Conservation (phyloP, 2,797 vertebrate genomes). For the Ispidina lecontei region DNA sequence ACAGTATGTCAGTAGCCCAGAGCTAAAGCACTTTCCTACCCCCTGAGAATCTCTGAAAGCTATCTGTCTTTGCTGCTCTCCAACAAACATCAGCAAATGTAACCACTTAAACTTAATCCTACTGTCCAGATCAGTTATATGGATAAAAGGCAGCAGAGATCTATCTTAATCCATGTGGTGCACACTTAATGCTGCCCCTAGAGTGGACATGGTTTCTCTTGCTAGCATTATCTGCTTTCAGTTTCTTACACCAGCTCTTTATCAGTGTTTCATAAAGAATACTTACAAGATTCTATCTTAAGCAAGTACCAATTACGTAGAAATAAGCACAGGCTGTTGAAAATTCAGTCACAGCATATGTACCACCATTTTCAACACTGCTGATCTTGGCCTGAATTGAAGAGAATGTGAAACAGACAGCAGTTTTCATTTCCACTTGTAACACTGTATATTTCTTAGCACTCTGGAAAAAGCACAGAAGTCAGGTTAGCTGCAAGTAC, state of each 20-base stretch:
- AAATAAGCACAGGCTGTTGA: conserved; percentile 69
- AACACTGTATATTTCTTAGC: background rate
- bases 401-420: conserved; percentile 47
- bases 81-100: conserved; percentile 69
- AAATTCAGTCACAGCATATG: conserved; percentile 71
- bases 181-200: conserved; percentile 47
- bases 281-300: conserved; percentile 61
- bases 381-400: conserved; percentile 27
- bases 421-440: background rate
- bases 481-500: background rate
- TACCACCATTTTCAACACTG: conserved; percentile 53
- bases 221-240: conserved; percentile 73
- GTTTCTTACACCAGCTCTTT: conserved; percentile 68
- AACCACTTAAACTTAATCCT: conserved; percentile 77
- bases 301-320: conserved; percentile 68
- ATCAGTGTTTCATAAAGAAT: conserved; percentile 54
- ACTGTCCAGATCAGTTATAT: conserved; percentile 74
- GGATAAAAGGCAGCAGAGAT: conserved; percentile 75
- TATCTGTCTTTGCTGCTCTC: conserved; percentile 40
- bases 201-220: conserved; percentile 59
- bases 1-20: background rate
- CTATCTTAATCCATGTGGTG: conserved; percentile 63
- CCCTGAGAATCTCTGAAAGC: conserved; percentile 47
- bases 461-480: background rate
- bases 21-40: conserved; percentile 47